A percentile compares a stretch with the other conserved stretches of the same genome.
Conservation (phyloP, 2,888 invertebrate species). For the Uloborus plumipes region DNA sequence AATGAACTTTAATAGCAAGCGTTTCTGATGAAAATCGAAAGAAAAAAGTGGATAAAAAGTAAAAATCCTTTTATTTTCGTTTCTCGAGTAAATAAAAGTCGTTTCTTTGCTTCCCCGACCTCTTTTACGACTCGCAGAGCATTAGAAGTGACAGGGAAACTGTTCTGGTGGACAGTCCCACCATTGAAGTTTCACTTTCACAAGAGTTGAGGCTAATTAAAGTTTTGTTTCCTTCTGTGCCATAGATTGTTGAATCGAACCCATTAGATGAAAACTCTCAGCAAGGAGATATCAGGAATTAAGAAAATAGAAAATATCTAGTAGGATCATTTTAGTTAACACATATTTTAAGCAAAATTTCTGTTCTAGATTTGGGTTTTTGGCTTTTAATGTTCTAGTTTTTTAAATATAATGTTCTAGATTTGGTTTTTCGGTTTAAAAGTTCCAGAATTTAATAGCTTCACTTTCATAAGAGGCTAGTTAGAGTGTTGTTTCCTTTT, state of each 20-base stretch:
- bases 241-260: background rate
- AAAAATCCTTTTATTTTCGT: conserved; percentile 14
- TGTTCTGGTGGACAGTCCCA: conserved; percentile 8
- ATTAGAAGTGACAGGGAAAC: conserved; percentile 26
- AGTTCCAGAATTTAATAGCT: too few relatives aligned
- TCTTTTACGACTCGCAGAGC: conserved; percentile 17
- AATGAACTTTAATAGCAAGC: conserved; percentile 4
- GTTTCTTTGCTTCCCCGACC: conserved; percentile 9
- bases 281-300: too few relatives aligned
- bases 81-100: conserved; percentile 17
- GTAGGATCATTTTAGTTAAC: too few relatives aligned
- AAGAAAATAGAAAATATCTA: too few relatives aligned
- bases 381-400: too few relatives aligned
- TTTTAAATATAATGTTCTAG: too few relatives aligned
- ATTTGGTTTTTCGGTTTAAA: too few relatives aligned
- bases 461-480: too few relatives aligned
- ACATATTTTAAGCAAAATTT: too few relatives aligned
- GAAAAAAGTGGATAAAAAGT: background rate
- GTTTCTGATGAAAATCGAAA: background rate
- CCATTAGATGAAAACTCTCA: too few relatives aligned
- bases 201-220: conserved; percentile 20
- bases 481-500: too few relatives aligned
- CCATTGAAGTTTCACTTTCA: background rate
- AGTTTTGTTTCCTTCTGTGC: conserved; percentile 18
- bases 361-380: too few relatives aligned